phyloP scores from a whole-genome alignment of 2,797 vertebrate species.

The Gallinago stenura region DNA sequence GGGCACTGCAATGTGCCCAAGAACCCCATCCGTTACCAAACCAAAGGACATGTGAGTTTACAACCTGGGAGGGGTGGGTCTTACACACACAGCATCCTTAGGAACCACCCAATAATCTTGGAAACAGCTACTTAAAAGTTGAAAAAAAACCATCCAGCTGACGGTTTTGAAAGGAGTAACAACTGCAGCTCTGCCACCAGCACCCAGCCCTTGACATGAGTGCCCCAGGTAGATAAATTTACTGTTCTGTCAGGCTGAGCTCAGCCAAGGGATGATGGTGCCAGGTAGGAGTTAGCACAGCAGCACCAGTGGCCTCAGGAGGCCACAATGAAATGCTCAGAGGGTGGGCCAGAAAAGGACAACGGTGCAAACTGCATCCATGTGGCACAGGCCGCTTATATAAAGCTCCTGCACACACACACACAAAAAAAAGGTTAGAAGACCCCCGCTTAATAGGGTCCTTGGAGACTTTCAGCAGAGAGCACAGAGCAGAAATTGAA shows the following conservation, averaged over 20 bases:
- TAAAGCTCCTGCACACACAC: neutral
- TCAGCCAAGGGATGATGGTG: accelerated
- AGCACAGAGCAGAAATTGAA: neutral
- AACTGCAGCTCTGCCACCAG: neutral
- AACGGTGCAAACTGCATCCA: accelerated
- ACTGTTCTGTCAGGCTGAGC: neutral
- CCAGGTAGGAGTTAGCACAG: neutral
- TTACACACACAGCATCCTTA: neutral
- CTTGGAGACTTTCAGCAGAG: neutral
- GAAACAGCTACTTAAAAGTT: neutral
- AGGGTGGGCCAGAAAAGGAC: neutral
- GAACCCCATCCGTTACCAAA: neutral
- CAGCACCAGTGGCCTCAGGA: neutral
- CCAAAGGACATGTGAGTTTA: neutral
- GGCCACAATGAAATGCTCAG: neutral
- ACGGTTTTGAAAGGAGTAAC: neutral
- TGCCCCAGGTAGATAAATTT: neutral
- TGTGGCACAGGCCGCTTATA: neutral
- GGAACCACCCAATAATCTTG: neutral
- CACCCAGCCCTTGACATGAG: neutral
- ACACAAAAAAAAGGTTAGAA: neutral
- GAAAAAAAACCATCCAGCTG: neutral
- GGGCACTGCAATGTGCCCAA: too few species aligned
- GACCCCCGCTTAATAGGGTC: neutral
- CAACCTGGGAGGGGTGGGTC: neutral